phyloP scores from a whole-genome alignment of 2,797 vertebrate species.

The Enteromius fasciolatus region DNA sequence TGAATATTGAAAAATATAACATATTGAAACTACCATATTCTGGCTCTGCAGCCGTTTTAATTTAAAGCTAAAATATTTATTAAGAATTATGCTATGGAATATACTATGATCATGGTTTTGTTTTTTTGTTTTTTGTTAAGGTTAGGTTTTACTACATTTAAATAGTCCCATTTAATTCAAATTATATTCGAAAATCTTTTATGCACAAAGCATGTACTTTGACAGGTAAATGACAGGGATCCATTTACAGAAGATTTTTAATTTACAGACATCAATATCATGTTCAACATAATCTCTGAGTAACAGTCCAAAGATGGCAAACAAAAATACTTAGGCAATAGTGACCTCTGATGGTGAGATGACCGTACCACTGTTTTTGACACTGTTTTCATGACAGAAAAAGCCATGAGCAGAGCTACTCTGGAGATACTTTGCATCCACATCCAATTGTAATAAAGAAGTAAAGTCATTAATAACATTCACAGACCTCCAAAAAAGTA shows the following conservation, averaged over 20 bases:
- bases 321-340: slow-evolving; percentile 5
- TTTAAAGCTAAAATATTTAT: not conserved
- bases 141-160: not conserved
- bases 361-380: not conserved
- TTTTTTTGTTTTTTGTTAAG: no score
- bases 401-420: not conserved
- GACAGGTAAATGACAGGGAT: not conserved
- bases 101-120: no score
- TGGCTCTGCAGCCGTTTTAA: no score
- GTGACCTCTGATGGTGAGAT: slow-evolving; percentile 8
- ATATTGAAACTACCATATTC: not conserved
- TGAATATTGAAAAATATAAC: no score
- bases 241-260: slow-evolving; percentile 1
- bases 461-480: not conserved
- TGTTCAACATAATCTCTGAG: no score
- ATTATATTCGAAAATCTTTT: not conserved
- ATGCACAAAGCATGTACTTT: not conserved
- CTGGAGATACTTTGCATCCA: not conserved
- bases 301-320: not conserved
- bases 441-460: not conserved
- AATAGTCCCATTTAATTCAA: not conserved
- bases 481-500: not conserved
- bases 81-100: no score
- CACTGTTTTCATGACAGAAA: not conserved
- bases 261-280: not conserved